A percentile compares a stretch with the other conserved stretches of the same genome.
Conservation (phyloP, 2,797 vertebrate species). For the Notolabrus celidotus region DNA sequence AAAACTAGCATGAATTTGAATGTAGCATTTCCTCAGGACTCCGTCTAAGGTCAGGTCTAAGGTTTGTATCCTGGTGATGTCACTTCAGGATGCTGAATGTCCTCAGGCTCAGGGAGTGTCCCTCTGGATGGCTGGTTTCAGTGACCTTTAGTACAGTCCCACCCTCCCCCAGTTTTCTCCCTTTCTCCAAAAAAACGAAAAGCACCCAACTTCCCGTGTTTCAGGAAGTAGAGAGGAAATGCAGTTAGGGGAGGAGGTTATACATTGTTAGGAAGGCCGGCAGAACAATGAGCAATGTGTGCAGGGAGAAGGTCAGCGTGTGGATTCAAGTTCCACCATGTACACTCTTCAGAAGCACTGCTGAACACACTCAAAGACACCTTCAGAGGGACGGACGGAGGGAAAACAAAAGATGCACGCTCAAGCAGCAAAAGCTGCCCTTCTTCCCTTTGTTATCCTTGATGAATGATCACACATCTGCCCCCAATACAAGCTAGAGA, state of each 20-base stretch:
- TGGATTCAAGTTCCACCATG: slow-evolving; percentile 9
- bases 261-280: slow-evolving; percentile 63
- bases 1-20: too few species aligned
- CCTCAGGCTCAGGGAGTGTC: slow-evolving; percentile 34
- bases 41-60: too few species aligned
- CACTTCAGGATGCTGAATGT: slow-evolving; percentile 37
- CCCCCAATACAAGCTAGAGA: background rate
- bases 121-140: slow-evolving; percentile 6
- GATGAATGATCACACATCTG: slow-evolving; percentile 7
- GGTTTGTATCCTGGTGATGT: slow-evolving; percentile 4
- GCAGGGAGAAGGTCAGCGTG: slow-evolving; percentile 46
- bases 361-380: background rate
- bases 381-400: background rate
- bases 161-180: slow-evolving; percentile 26
- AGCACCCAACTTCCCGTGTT: slow-evolving; percentile 65
- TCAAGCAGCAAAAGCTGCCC: background rate
- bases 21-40: too few species aligned
- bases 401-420: slow-evolving; percentile 1
- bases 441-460: background rate
- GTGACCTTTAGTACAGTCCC: slow-evolving; percentile 43
- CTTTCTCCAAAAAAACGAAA: slow-evolving; percentile 42
- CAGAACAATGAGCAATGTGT: slow-evolving; percentile 64
- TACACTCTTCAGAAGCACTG: background rate
- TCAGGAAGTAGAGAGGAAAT: slow-evolving; percentile 76
- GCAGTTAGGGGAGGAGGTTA: slow-evolving; percentile 44